phyloP scores from a whole-genome alignment of 1,140 invertebrate species.

The Drosophila mauritiana region DNA sequence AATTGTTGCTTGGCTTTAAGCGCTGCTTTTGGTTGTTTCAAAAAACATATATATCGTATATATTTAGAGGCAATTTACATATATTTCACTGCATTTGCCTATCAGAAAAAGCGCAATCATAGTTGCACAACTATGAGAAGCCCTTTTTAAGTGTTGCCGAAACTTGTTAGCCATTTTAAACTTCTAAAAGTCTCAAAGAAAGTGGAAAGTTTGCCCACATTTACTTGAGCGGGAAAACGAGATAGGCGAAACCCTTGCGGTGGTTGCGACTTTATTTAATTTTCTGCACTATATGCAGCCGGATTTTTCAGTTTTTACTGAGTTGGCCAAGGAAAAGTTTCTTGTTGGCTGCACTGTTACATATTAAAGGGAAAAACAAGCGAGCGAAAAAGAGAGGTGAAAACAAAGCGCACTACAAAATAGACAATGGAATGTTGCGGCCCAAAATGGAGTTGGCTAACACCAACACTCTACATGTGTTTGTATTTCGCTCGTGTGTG shows the following conservation, averaged over 20 bases:
- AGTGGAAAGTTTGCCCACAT: conserved; percentile 23
- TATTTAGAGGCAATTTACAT: background rate
- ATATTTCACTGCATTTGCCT: background rate
- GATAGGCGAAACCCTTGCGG: conserved; percentile 8
- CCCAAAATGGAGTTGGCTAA: conserved; percentile 78
- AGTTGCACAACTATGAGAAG: background rate
- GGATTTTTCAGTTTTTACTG: background rate
- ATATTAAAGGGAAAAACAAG: conserved; percentile 39
- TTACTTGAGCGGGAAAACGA: too few species aligned
- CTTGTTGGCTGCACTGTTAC: conserved; percentile 27
- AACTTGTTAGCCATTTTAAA: background rate
- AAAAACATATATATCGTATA: background rate
- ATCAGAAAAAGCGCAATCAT: background rate
- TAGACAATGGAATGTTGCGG: conserved; percentile 76
- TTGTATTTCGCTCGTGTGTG: background rate
- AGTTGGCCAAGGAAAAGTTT: conserved; percentile 23
- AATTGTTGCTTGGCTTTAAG: too few species aligned
- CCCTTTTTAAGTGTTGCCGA: background rate
- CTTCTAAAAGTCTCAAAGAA: conserved; percentile 9
- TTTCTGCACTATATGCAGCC: conserved; percentile 16
- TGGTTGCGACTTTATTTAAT: conserved; percentile 20
- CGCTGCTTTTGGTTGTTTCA: background rate
- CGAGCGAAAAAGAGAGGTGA: conserved; percentile 16
- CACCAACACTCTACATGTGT: conserved; percentile 60
- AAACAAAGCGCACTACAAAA: conserved; percentile 70